Evolutionary conservation across 2,888 invertebrate genomes (phyloP).

Genomic region (Panzeria rudis): DNA sequence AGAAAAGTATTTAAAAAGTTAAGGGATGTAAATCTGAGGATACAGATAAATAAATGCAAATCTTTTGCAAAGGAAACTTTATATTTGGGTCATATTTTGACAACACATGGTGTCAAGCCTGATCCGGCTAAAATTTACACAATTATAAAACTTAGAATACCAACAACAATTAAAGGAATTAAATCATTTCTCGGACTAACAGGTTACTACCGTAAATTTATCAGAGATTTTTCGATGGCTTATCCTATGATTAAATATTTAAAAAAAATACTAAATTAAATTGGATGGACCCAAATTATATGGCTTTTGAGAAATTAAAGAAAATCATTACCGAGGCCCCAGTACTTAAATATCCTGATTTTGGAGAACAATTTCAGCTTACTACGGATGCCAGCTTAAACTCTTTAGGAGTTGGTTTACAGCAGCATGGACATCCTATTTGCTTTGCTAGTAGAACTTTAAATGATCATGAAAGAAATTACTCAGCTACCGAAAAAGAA

Average conservation of each 20-base stretch:
- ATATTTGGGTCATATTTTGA: background rate
- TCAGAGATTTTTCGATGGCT: too few relatives aligned
- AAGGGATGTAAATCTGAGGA: background rate
- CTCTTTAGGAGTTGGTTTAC: too few relatives aligned
- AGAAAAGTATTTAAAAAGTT: background rate
- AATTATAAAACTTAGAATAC: background rate
- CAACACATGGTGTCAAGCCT: too few relatives aligned
- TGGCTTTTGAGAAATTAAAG: background rate
- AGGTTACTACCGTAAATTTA: background rate
- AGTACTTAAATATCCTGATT: background rate
- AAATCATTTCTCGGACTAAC: background rate
- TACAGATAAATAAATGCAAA: background rate
- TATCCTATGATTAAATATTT: too few relatives aligned
- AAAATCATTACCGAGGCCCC: background rate
- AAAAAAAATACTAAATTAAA: too few relatives aligned
- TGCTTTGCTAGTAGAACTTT: too few relatives aligned
- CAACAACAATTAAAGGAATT: background rate
- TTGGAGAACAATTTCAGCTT: background rate
- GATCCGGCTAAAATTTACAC: background rate
- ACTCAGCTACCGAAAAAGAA: too few relatives aligned
- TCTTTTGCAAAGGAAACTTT: background rate
- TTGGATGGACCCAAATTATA: background rate
- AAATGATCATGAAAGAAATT: too few relatives aligned
- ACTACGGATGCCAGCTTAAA: background rate
- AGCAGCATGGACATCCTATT: too few relatives aligned